These are phyloP conservation scores for Furcifer pardalis DNA, from an alignment of 2,797 vertebrate genomes.

Conservation along the genomic window DNA sequence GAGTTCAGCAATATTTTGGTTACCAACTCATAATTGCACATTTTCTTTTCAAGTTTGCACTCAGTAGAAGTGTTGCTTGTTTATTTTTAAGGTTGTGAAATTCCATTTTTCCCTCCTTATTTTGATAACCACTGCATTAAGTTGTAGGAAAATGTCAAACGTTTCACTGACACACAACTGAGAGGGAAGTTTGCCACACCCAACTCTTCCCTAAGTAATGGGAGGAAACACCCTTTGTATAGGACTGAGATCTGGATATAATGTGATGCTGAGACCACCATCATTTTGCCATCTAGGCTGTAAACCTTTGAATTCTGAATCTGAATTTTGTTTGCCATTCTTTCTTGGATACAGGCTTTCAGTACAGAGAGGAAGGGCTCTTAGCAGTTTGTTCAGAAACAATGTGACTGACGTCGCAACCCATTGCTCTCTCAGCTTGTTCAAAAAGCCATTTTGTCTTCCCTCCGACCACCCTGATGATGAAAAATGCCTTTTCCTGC, in stretches of 20 bases:
- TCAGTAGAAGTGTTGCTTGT: background rate
- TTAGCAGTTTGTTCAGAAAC: background rate
- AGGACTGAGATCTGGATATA: background rate
- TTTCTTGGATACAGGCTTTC: background rate
- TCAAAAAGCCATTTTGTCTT: background rate
- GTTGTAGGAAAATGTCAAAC: background rate
- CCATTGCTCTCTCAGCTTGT: background rate
- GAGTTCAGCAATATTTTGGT: background rate
- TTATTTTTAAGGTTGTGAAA: background rate
- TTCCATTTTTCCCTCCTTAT: background rate
- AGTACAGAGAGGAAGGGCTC: background rate
- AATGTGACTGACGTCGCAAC: background rate
- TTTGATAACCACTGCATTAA: background rate
- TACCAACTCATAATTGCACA: background rate
- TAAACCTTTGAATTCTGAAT: background rate
- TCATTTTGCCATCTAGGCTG: background rate
- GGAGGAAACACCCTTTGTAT: background rate
- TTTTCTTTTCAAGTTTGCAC: background rate
- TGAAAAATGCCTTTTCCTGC: background rate
- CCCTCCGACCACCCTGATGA: background rate
- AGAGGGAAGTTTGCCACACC: background rate
- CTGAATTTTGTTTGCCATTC: background rate
- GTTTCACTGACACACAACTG: no score
- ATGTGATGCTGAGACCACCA: no score
- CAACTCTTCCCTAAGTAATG: background rate